Base-by-base conservation (phyloP, 2,888 invertebrate genomes). In the Adela reaumurella region DNA sequence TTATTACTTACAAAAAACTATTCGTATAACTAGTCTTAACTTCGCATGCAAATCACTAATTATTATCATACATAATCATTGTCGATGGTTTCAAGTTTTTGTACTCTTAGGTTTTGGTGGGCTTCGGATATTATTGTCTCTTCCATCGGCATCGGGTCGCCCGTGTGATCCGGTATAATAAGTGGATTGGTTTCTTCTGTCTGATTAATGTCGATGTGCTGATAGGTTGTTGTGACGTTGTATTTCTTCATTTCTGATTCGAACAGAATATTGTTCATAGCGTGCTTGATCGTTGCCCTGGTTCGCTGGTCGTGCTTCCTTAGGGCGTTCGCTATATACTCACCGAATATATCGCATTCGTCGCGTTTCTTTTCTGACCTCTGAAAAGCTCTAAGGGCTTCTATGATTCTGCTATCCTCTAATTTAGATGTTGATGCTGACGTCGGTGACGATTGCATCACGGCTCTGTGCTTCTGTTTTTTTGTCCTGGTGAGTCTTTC, bases 171-270 rank as follows among this genome's bases (percentile, higher is more conserved):
- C 11, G 35, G 35, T 14, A 35, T 8, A 3, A 35, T 35, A 3
- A 35, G 35, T 3, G 35, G 35, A 14, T 35, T 35, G 11, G 35
- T 35, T 14, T 35, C 35, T 14, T 35, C 35, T 8, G 35, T 35
- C 3, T 14, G 35, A 35, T 35, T 35, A 3, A 35, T 35, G 3
- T 35, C 35, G 3, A 35, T 14, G 14, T 35, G 35, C 14, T 35
- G 35, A 14, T 35, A 35, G 35, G 6, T 35, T 14, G 35, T 35
- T 14, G 8, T 3, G 3, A 35, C 50, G 28, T 57, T 65, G 46
- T 71, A 78, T 48, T 69, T 73, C 55, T 73, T 74, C 76, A 77
- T 77, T 53, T 77, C 77, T 47, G 74, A 74, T 50, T 77, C 77
- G 53, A 74, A 77, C 14, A 76, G 51, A 43, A 77, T 74, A 49